Evolutionary conservation across 2,797 vertebrate genomes (phyloP).

Genomic region (Tragelaphus eurycerus): DNA sequence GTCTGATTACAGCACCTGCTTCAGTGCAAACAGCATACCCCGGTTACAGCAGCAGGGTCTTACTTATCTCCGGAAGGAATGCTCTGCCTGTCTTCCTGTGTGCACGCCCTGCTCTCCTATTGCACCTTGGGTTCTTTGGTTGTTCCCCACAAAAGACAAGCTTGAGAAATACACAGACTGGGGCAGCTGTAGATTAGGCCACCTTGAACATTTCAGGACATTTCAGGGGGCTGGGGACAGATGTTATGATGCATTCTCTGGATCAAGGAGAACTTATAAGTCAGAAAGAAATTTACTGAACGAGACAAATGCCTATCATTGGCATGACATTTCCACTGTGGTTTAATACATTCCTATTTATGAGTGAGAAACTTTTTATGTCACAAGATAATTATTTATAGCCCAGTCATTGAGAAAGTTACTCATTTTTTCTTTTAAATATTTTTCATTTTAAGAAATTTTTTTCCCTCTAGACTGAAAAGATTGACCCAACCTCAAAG

Average conservation of each 20-base stretch:
- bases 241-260: fast-evolving
- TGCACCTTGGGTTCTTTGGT: not conserved
- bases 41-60: not conserved
- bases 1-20: not conserved
- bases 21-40: not conserved
- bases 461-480: not conserved
- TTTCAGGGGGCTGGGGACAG: not conserved
- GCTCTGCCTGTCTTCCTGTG: not conserved
- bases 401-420: not conserved
- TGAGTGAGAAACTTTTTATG: conserved; percentile 26
- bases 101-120: fast-evolving
- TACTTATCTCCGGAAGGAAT: not conserved
- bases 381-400: not conserved
- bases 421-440: not conserved
- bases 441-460: not conserved
- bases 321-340: not conserved
- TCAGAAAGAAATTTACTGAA: conserved; percentile 46
- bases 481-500: not conserved
- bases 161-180: not conserved
- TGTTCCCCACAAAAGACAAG: not conserved
- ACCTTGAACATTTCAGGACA: not conserved
- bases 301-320: conserved; percentile 9
- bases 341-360: conserved; percentile 20
- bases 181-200: not conserved
- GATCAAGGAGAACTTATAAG: conserved; percentile 26